These are phyloP conservation scores for Xenopus borealis DNA, from an alignment of 2,113 vertebrate genomes.

Conservation along the genomic window DNA sequence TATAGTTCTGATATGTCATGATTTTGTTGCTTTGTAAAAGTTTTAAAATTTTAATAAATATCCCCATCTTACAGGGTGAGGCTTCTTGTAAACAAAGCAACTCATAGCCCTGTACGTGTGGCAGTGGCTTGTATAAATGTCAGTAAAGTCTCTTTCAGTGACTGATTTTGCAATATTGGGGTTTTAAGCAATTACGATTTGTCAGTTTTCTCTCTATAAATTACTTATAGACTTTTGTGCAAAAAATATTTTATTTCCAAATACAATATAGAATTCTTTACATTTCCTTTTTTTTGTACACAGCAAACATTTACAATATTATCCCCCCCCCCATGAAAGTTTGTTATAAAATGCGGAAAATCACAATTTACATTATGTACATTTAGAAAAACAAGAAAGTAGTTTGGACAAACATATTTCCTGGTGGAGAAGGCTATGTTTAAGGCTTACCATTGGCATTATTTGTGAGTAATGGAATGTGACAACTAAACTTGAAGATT, in stretches of 20 bases:
- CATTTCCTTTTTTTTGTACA: constrained; percentile 8
- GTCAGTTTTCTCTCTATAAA: no score
- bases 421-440: neutral
- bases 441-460: constrained; percentile 7
- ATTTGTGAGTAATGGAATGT: constrained; percentile 31
- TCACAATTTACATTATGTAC: constrained; percentile 41
- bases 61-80: no score
- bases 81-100: no score
- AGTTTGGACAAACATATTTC: neutral
- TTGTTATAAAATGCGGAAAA: constrained; percentile 10
- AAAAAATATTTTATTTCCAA: constrained; percentile 46
- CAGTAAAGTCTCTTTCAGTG: no score
- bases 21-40: no score
- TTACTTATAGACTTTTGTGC: neutral
- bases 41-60: no score
- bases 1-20: no score
- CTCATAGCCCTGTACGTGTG: no score
- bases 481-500: constrained; percentile 13
- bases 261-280: constrained; percentile 24
- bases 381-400: constrained; percentile 21
- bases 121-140: no score
- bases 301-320: constrained; percentile 41
- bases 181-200: no score
- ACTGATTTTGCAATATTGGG: no score
- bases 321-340: neutral